Conservation (phyloP, 2,797 vertebrate genomes). For the Allochrocebus solatus region DNA sequence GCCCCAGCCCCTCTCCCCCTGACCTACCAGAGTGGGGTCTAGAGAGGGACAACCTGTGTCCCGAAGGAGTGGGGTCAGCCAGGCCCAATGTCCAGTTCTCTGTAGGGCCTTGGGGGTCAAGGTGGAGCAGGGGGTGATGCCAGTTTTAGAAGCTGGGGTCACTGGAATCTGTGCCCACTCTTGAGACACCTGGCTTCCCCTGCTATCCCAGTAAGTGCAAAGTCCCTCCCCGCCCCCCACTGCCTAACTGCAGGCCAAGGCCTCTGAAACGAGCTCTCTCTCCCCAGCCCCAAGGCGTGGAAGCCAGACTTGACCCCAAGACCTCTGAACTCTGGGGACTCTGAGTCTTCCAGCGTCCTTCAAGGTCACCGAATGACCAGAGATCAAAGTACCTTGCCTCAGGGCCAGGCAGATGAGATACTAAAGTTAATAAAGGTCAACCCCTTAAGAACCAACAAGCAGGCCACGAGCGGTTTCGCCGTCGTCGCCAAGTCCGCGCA, state of each 20-base stretch:
- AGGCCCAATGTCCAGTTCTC: background rate
- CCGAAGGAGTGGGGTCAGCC: background rate
- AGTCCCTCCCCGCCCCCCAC: background rate
- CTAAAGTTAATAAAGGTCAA: constrained; percentile 42
- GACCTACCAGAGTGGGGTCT: background rate
- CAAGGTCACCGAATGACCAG: background rate
- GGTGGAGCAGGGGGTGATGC: background rate
- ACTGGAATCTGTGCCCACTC: background rate
- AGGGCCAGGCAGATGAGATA: background rate
- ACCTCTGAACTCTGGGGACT: constrained; percentile 63
- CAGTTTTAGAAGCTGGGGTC: background rate
- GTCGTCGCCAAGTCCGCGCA: accelerated
- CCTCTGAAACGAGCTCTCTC: background rate
- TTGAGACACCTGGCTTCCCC: background rate
- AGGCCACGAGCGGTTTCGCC: background rate
- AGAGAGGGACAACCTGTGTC: background rate
- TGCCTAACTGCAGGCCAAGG: background rate
- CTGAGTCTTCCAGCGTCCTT: background rate
- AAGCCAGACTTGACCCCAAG: constrained; percentile 53
- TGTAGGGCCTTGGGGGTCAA: background rate
- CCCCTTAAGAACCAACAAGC: background rate
- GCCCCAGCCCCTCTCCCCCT: background rate
- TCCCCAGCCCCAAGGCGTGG: background rate
- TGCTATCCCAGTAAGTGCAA: background rate
- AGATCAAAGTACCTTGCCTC: background rate